Evolutionary conservation across 2,888 invertebrate species (phyloP), one percentile per base, ranked within the genome.

Genomic region (Pammene aurita): DNA sequence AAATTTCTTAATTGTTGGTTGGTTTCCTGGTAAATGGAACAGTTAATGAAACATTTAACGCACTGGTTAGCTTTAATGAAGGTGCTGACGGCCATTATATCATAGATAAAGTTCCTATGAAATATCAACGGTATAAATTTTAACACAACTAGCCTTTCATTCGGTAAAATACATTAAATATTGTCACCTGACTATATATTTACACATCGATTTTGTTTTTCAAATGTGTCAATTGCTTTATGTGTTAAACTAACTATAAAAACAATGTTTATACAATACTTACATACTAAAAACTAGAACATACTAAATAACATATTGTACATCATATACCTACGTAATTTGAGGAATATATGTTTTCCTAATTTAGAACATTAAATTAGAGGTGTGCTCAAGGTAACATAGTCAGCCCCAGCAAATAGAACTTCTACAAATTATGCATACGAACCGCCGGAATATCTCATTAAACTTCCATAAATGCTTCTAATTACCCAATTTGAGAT

Each of bases 1-100:
- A 18, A 42, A 42, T 26, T 42, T 0, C 42, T 57, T 41, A 7
- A 13, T 42, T 7, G 42, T 18, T 56, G n/a, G n/a, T 10, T 38
- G 34, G n/a, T 9, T 56, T n/a, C n/a, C 38, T 56, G 11, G 56
- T 56, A 6, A 41, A 56, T 56, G 56, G 56, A 56, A 56, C 55
- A 54, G 5, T n/a, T 35, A 55, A 35, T 55, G 35, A 55, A 35
- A 38, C 4, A 41, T 41, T 56, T 41, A 41, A 16, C 41, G 41
- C 38, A 41, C 18, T 16, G 16, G 42, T 26, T 57, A 57, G 7
- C 41, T 57, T 42, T 9, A 44, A 26, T 14, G 4, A 57, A 38
- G 11, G 44, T 44, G 10, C 26, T n/a, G 6, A 44, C 44, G n/a
- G 26, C 5, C n/a, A 14, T 10, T n/a, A 44, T 14, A 2, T 13